Conservation (phyloP, 2,113 vertebrate genomes). For the Galbula dea region DNA sequence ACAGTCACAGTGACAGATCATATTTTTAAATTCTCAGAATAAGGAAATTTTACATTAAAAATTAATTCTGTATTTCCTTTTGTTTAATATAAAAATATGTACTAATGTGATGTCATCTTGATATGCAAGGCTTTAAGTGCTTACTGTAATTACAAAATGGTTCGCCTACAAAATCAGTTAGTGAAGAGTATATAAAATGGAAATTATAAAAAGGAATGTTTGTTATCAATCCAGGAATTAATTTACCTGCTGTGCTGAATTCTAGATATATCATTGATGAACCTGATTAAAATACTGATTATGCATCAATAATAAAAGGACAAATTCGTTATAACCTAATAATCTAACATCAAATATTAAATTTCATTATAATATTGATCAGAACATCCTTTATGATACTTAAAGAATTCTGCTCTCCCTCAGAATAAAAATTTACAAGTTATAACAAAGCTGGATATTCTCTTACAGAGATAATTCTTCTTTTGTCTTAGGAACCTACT, state of each 20-base stretch:
- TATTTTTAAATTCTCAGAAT: not conserved
- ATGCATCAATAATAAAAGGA: conserved; percentile 45
- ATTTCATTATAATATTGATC: conserved; percentile 68
- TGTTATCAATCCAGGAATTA: conserved; percentile 11
- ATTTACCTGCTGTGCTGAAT: not conserved
- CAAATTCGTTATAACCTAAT: conserved; percentile 49
- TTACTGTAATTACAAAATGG: not conserved
- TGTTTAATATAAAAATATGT: not conserved
- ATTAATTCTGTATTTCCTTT: not conserved
- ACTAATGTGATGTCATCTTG: not conserved
- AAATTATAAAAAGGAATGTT: not conserved
- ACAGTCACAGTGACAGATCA: not conserved
- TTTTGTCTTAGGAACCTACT: not conserved
- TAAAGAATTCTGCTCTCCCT: not conserved
- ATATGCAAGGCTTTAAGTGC: not conserved
- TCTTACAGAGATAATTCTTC: not conserved
- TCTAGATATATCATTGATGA: not conserved
- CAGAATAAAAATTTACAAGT: not conserved
- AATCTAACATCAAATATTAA: conserved; percentile 69
- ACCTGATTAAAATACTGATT: conserved; percentile 47
- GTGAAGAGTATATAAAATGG: not conserved
- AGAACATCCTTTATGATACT: conserved; percentile 60
- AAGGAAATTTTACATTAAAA: not conserved
- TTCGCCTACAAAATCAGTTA: not conserved
- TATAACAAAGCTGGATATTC: not conserved